Conservation (phyloP, 2,888 invertebrate species). For the Griposia aprilina region DNA sequence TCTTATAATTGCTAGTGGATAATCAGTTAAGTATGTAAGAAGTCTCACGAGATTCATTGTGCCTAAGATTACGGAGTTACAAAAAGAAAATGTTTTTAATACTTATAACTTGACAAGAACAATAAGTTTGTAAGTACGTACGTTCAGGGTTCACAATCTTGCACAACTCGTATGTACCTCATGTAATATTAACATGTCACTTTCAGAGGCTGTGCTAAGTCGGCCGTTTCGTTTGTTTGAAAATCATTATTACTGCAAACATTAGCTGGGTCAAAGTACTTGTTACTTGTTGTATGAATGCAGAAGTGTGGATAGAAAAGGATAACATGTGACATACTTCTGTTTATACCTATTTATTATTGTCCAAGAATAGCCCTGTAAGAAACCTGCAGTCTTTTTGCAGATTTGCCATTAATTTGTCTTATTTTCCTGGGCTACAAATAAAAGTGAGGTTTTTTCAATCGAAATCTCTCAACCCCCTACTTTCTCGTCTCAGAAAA, state of each 20-base stretch:
- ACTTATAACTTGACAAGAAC: constrained; percentile 19
- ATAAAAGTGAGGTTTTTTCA: constrained; percentile 10
- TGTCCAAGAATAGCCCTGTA: background rate
- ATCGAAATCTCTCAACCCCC: background rate
- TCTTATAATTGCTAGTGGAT: constrained; percentile 51
- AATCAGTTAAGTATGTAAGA: constrained; percentile 49
- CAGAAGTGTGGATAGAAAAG: background rate
- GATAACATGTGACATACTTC: background rate
- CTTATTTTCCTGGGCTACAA: background rate
- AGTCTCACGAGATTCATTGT: constrained; percentile 66
- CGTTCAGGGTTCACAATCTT: constrained; percentile 23
- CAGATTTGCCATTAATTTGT: background rate
- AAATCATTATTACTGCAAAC: constrained; percentile 57
- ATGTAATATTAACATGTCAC: constrained; percentile 51
- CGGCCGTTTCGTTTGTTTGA: constrained; percentile 54
- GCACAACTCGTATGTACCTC: constrained; percentile 24
- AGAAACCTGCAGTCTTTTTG: background rate
- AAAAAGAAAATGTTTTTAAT: constrained; percentile 50
- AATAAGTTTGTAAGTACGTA: constrained; percentile 33
- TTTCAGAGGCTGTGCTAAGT: constrained; percentile 37
- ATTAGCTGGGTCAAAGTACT: constrained; percentile 30
- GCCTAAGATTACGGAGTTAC: constrained; percentile 29
- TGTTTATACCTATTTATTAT: background rate
- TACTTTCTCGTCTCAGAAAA: background rate
- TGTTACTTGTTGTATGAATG: constrained; percentile 15